Conservation (phyloP, 2,888 invertebrate genomes). For the Autographa gamma region DNA sequence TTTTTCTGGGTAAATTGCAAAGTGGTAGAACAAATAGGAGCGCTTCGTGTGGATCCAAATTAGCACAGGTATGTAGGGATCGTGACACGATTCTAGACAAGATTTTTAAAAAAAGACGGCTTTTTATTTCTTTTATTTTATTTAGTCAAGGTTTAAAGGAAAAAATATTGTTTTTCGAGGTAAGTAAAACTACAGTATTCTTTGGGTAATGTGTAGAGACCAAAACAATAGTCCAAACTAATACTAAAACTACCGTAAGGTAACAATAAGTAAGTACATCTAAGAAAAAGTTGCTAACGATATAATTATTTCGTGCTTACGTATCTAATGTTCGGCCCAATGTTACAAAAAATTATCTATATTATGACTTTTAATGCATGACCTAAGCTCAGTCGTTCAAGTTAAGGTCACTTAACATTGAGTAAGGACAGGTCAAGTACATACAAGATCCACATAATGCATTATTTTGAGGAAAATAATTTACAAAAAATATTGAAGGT, state of each 20-base stretch:
- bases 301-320: not conserved
- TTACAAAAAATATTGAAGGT: not conserved
- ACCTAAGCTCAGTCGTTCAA: constrained; percentile 36
- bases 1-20: constrained; percentile 26
- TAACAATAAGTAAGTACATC: not conserved
- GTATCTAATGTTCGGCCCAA: constrained; percentile 13
- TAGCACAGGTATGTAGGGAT: constrained; percentile 29
- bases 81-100: constrained; percentile 5
- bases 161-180: no score
- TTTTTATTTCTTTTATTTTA: no score
- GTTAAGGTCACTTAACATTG: constrained; percentile 49
- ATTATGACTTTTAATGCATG: constrained; percentile 20
- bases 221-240: no score
- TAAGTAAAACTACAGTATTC: no score
- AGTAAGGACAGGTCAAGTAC: constrained; percentile 39
- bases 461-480: not conserved
- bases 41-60: constrained; percentile 26
- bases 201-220: no score
- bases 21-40: constrained; percentile 21
- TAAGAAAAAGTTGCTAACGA: not conserved
- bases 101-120: no score
- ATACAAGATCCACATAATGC: not conserved
- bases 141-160: no score
- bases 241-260: no score
- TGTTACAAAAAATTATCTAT: constrained; percentile 19